These are phyloP conservation scores for Mola mola DNA, from an alignment of 2,113 vertebrate genomes.

Conservation along the genomic window DNA sequence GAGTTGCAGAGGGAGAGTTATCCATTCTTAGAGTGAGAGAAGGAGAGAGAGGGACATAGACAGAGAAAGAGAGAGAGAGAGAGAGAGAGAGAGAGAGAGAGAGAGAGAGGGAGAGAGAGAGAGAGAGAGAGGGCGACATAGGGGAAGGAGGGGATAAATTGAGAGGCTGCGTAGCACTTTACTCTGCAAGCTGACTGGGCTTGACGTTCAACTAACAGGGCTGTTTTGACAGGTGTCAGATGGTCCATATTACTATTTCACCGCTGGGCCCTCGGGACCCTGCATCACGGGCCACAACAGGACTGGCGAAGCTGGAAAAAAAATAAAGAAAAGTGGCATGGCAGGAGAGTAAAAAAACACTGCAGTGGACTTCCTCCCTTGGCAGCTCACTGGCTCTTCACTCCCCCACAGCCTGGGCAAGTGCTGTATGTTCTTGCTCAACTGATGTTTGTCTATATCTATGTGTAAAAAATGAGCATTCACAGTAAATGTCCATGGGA, in stretches of 20 bases:
- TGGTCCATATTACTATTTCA: constrained; percentile 84
- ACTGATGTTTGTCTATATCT: constrained; percentile 11
- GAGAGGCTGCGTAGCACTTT: constrained; percentile 77
- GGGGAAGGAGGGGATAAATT: constrained; percentile 55
- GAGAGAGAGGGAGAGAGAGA: constrained; percentile 27
- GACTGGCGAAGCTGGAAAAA: constrained; percentile 73
- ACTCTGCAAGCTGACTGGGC: constrained; percentile 80
- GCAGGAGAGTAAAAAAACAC: constrained; percentile 58
- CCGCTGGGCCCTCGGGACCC: constrained; percentile 77
- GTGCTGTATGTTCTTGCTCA: constrained; percentile 59
- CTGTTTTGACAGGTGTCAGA: constrained; percentile 88
- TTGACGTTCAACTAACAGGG: constrained; percentile 83
- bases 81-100: constrained; percentile 25
- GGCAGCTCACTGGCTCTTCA: constrained; percentile 57
- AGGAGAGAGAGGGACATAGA: too few relatives aligned
- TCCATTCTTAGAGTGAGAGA: too few relatives aligned
- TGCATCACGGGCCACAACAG: constrained; percentile 78
- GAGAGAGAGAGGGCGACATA: constrained; percentile 36
- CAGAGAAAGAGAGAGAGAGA: constrained; percentile 1
- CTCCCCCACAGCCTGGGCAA: constrained; percentile 63
- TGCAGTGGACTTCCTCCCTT: constrained; percentile 61
- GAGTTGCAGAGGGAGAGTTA: constrained; percentile 27
- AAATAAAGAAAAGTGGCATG: constrained; percentile 72
- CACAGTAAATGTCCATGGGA: neutral
- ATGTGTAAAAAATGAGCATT: constrained; percentile 4